phyloP scores from a whole-genome alignment of 2,797 vertebrate species.

The Ctenochaetus hawaiiensis region DNA sequence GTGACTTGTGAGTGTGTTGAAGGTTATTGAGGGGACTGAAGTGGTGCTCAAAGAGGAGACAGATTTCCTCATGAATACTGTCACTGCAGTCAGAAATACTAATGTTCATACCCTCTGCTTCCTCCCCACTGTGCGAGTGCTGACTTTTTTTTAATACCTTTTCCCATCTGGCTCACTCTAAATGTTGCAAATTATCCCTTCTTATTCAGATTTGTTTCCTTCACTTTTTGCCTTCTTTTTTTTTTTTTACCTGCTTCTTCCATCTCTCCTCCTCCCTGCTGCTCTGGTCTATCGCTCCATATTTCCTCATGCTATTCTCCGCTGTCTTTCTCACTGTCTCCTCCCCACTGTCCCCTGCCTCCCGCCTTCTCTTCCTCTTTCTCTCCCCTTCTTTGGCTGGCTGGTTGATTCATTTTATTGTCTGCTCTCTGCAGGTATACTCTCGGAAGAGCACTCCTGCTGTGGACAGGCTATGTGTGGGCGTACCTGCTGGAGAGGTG shows the following conservation, averaged over 20 bases:
- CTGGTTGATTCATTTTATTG: slow-evolving; percentile 75
- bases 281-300: slow-evolving; percentile 62
- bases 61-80: slow-evolving; percentile 55
- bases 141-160: slow-evolving; percentile 41
- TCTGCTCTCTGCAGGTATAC: slow-evolving; percentile 89
- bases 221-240: slow-evolving; percentile 24
- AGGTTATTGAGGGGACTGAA: slow-evolving; percentile 44
- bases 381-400: slow-evolving; percentile 42
- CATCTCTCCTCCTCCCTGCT: slow-evolving; percentile 61
- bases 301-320: slow-evolving; percentile 69
- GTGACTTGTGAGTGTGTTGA: slow-evolving; percentile 23
- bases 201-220: slow-evolving; percentile 59
- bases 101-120: slow-evolving; percentile 35
- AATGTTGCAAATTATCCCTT: slow-evolving; percentile 65
- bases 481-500: slow-evolving; percentile 93
- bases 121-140: slow-evolving; percentile 7
- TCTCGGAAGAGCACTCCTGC: slow-evolving; percentile 92
- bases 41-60: slow-evolving; percentile 41
- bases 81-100: slow-evolving; percentile 47
- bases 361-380: slow-evolving; percentile 27
- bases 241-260: slow-evolving; percentile 57
- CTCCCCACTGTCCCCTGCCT: slow-evolving; percentile 33
- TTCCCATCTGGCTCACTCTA: slow-evolving; percentile 68
- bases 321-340: slow-evolving; percentile 58
- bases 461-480: slow-evolving; percentile 95